Conservation (phyloP, 2,113 vertebrate genomes). For the Eolophus roseicapilla region DNA sequence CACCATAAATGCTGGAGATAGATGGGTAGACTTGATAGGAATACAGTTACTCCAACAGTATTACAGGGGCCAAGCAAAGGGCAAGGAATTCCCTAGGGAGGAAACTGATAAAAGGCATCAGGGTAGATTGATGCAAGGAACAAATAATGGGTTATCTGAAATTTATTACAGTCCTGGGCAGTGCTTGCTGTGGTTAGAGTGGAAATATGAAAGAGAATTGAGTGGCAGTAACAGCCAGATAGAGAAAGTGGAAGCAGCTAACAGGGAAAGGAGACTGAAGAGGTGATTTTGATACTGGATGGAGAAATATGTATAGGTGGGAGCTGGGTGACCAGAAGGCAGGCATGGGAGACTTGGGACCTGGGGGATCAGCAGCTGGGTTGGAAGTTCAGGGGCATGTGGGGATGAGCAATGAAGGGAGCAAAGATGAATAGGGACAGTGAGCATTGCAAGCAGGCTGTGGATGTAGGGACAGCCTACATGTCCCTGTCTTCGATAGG, state of each 20-base stretch:
- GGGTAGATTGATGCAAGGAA: conserved; percentile 27
- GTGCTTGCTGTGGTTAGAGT: conserved; percentile 19
- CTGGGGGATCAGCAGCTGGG: neutral
- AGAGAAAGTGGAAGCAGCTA: neutral
- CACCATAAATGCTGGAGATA: conserved; percentile 26
- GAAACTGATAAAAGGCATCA: conserved; percentile 44
- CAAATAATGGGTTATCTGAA: conserved; percentile 28
- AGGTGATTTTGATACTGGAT: neutral
- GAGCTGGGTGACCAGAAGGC: neutral
- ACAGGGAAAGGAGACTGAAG: neutral
- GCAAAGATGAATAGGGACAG: neutral
- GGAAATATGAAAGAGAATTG: conserved; percentile 30
- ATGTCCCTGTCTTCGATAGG: neutral
- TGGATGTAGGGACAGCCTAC: neutral
- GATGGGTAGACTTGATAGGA: conserved; percentile 23
- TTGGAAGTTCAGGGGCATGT: neutral
- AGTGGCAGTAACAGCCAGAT: neutral
- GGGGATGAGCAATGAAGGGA: neutral
- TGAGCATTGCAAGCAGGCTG: neutral
- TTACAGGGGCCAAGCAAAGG: conserved; percentile 58
- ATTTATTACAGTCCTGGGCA: conserved; percentile 29
- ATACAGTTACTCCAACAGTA: conserved; percentile 44
- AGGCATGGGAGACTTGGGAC: neutral
- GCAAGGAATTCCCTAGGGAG: conserved; percentile 29
- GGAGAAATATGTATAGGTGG: neutral